Base-by-base conservation (phyloP, 1,140 invertebrate genomes). In the Lordiphosa clarofinis region DNA sequence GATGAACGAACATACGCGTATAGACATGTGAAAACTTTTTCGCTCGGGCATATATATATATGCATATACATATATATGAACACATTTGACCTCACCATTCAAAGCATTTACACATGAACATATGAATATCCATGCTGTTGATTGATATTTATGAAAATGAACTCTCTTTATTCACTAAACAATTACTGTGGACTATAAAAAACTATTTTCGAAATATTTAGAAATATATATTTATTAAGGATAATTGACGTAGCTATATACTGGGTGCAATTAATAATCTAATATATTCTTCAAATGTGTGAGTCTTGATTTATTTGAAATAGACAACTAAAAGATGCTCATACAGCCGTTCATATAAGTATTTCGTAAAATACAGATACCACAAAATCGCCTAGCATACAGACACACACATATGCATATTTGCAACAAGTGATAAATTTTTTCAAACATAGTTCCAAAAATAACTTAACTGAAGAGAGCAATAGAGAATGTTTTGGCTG, bases 341-440 rank as follows among this genome's bases (percentile, higher is more conserved):
- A 38, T 39, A 21, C 10, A 38, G 12, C 13, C 15, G 24, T 38
- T 19, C 33, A 24, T 52, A 24, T 52, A 38, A n/a, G 36, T 39
- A 49, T 19, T 49, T 10, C 47, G 35, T 49, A 53, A 57, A 58
- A 50, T 8, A 56, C 54, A 56, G 49, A 67, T 59, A 59, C 40
- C 49, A 47, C 47, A 47, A 40, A 59, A 42, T 59, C 55, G 42
- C 60, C 33, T 47, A 15, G 13, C 24, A 38, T 21, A 57, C 36
- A 38, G 21, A 39, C 50, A 38, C 57, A 70, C 44, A 70, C 56
- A 46, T 57, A 71, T 71, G 54, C 68, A 61, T 63, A 71, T 71
- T 71, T 71, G 68, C 68, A 71, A 71, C 68, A 71, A 71, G 68
- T 71, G 68, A 71, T 71, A 62, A 71, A 71, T 64, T 71, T 71